A percentile compares a stretch with the other conserved stretches of the same genome.
Evolutionary conservation across 37 sponge, comb jelly and placozoan species (phyloP).

Genomic region (Tethya wilhelma): DNA sequence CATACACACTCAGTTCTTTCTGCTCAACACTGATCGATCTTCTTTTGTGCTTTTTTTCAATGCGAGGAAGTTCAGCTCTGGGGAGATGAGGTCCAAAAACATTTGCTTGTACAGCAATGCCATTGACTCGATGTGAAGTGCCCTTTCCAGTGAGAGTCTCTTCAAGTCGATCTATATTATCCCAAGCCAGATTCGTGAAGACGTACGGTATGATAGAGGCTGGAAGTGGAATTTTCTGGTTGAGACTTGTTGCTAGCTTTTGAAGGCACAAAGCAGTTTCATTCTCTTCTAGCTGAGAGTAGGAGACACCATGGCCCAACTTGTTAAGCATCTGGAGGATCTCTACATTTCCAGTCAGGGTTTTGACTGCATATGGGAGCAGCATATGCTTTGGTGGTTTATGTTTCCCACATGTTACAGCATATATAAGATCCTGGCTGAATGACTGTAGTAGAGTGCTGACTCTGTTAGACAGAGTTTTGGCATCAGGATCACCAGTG

Average conservation of each 20-base stretch:
- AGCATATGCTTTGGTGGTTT: conserved; percentile 4
- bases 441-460: conserved; percentile 14
- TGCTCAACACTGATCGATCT: conserved; percentile 12
- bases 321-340: background rate
- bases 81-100: too few relatives aligned
- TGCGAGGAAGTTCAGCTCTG: conserved; percentile 5
- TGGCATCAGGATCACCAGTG: conserved; percentile 6
- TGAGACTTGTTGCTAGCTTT: conserved; percentile 11
- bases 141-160: conserved; percentile 15
- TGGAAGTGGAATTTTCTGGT: conserved; percentile 6
- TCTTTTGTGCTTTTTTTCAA: too few relatives aligned
- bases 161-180: conserved; percentile 5
- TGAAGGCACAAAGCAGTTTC: conserved; percentile 2
- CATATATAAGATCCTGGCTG: conserved; percentile 1
- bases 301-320: background rate
- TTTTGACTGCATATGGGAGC: background rate
- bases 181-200: too few relatives aligned
- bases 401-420: too few relatives aligned
- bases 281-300: conserved; percentile 4
- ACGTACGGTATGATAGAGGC: too few relatives aligned
- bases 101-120: too few relatives aligned
- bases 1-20: background rate
- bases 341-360: conserved; percentile 14
- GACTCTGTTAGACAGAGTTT: background rate
- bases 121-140: conserved; percentile 8